These are phyloP conservation scores for Synanthedon formicaeformis DNA, from an alignment of 2,888 invertebrate genomes.

Conservation along the genomic window DNA sequence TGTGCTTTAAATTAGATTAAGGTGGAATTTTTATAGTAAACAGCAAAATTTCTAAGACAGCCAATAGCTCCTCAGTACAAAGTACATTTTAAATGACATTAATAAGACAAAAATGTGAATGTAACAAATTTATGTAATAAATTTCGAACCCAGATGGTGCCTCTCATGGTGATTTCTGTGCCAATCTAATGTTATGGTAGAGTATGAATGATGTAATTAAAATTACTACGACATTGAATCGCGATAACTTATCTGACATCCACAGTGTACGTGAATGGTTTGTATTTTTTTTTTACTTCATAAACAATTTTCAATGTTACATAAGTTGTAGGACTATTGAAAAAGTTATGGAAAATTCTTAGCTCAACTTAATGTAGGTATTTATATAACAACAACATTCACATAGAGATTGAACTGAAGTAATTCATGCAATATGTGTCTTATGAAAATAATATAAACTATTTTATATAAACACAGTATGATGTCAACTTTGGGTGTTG, in stretches of 20 bases:
- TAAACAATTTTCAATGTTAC: neutral
- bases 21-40: too few relatives aligned
- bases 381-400: too few relatives aligned
- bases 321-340: neutral
- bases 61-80: too few relatives aligned
- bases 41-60: too few relatives aligned
- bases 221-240: conserved; percentile 9
- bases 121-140: neutral
- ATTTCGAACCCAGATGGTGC: neutral
- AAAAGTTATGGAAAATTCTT: too few relatives aligned
- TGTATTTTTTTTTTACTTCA: neutral
- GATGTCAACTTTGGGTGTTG: neutral
- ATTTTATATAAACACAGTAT: too few relatives aligned
- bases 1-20: too few relatives aligned
- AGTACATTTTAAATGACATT: neutral
- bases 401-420: too few relatives aligned
- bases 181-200: conserved; percentile 4
- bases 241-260: conserved; percentile 16
- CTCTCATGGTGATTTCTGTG: neutral
- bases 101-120: neutral
- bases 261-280: conserved; percentile 2
- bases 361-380: too few relatives aligned
- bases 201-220: conserved; percentile 3
- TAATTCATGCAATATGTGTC: too few relatives aligned
- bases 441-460: too few relatives aligned